Base-by-base conservation (phyloP, 2,797 vertebrate genomes). In the Benthosema pterotum region DNA sequence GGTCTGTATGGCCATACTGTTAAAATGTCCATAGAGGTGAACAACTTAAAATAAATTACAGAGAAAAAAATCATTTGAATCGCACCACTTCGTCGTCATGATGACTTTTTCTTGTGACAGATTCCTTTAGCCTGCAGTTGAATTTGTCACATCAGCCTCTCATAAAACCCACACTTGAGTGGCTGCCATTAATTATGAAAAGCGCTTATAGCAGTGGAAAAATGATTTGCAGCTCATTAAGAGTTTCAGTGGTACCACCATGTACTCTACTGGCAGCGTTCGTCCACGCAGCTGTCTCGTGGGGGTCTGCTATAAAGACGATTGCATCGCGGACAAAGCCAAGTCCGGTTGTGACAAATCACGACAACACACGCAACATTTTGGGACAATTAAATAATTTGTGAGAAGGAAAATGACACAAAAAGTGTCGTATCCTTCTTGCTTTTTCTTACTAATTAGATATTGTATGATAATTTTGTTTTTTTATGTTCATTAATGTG, bases 201-300 rank as follows among this genome's bases (percentile, higher is more conserved):
- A 82, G 80, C 84, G 74, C 78, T 87, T 75, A 77, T 78, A 85
- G 87, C 63, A 22, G 63, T 71, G 69, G 78, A 85, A 46, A 85
- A 85, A 82, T 79, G 80, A 88, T 79, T n/a, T 86, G 81, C 80
- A 87, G 81, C 80, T 86, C 88, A 86, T 89, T 88, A 86, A 78
- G n/a, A n/a, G 77, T 88, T 87, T 86, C 88, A 90, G 78, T 81
- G 70, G 74, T 76, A 65, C 71, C 81, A 58, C n/a, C n/a, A n/a
- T n/a, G n/a, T n/a, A n/a, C n/a, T 81, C 78, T 78, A 79, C 74
- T 75, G 66, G 32, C 52, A 63, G 68, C 52, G 12, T 75, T 53
- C 64, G 79, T n/a, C n/a, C n/a, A n/a, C 76, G 75, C 74, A 25
- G 57, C 53, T 65, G 50, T 52, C 18, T 25, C 19, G n/a, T 5